Conservation (phyloP, 2,888 invertebrate species). For the Melinaea menophilus region DNA sequence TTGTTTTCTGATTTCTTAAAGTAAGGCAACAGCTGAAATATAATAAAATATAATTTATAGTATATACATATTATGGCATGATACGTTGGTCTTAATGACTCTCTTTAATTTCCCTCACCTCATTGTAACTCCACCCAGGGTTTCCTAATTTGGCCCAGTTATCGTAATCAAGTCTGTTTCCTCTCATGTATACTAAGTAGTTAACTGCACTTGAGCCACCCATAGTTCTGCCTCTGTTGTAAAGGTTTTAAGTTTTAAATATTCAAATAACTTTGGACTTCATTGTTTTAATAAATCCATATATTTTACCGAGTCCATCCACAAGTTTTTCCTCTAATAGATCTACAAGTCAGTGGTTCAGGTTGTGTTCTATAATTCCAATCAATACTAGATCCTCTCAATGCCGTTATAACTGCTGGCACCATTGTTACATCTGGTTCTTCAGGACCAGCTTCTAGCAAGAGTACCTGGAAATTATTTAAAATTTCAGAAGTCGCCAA, state of each 20-base stretch:
- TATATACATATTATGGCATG: neutral
- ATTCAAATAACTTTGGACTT: no score
- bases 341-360: conserved; percentile 78
- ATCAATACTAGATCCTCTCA: conserved; percentile 69
- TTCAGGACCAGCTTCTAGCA: conserved; percentile 82
- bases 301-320: conserved; percentile 70
- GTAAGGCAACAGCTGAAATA: conserved; percentile 80
- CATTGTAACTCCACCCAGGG: conserved; percentile 79
- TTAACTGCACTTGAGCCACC: conserved; percentile 83
- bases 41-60: neutral
- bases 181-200: conserved; percentile 81
- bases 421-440: conserved; percentile 82
- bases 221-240: conserved; percentile 79
- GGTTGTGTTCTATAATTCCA: conserved; percentile 85
- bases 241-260: conserved; percentile 28
- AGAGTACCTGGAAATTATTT: conserved; percentile 67
- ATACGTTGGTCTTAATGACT: no score
- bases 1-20: conserved; percentile 83
- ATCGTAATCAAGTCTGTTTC: conserved; percentile 80
- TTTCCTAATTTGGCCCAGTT: conserved; percentile 81
- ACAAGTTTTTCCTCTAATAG: conserved; percentile 77
- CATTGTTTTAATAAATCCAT: neutral
- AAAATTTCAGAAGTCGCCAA: neutral
- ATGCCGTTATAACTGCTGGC: conserved; percentile 79
- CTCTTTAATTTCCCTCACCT: conserved; percentile 47